phyloP scores from a whole-genome alignment of 2,113 vertebrate species.

The Podarcis raffonei region DNA sequence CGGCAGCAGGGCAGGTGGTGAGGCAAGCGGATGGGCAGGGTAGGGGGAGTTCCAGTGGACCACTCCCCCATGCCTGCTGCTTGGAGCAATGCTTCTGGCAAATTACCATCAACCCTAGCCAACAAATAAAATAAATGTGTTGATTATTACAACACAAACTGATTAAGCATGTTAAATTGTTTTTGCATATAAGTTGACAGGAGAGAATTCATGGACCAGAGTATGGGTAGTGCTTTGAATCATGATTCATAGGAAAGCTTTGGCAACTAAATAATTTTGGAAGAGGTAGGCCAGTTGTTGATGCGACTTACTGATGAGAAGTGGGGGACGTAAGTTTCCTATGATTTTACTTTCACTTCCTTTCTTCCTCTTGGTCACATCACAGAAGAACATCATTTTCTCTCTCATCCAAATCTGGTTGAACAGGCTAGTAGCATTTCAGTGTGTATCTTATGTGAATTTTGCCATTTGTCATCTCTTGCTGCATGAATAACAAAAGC shows the following conservation, averaged over 20 bases:
- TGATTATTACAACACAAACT: too few species aligned
- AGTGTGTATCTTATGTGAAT: neutral
- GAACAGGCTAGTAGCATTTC: conserved; percentile 36
- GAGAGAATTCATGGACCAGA: too few species aligned
- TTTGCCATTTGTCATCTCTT: conserved; percentile 33
- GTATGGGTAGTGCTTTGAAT: neutral
- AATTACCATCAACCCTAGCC: too few species aligned
- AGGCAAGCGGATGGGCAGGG: too few species aligned
- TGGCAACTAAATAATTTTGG: conserved; percentile 16
- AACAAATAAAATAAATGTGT: too few species aligned
- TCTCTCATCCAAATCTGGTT: conserved; percentile 15
- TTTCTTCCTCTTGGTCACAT: neutral
- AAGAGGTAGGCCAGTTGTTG: neutral
- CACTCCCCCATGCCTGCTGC: too few species aligned
- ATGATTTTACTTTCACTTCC: neutral
- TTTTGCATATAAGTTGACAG: too few species aligned
- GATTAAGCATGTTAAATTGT: too few species aligned
- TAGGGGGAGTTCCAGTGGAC: too few species aligned
- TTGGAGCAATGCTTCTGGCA: too few species aligned
- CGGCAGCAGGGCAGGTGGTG: too few species aligned
- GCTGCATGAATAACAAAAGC: conserved; percentile 25
- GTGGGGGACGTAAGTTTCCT: too few species aligned
- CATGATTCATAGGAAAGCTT: conserved; percentile 40
- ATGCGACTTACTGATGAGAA: neutral
- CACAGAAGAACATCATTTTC: neutral